These are phyloP conservation scores for Lycocorax pyrrhopterus DNA, from an alignment of 2,113 vertebrate species.

Conservation along the genomic window DNA sequence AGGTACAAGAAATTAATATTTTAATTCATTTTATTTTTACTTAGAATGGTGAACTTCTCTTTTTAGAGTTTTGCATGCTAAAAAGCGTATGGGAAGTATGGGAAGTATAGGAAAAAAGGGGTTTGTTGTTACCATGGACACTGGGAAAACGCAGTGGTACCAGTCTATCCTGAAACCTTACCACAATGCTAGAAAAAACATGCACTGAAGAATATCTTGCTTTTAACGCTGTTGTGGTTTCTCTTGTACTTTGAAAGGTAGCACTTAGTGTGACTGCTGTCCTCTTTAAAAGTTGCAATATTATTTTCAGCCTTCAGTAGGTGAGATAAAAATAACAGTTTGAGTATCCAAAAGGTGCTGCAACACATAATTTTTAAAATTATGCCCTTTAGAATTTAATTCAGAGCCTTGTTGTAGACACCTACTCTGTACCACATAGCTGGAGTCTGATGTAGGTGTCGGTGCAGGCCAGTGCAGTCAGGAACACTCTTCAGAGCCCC, in stretches of 20 bases:
- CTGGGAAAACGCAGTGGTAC: background rate
- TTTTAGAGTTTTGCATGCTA: background rate
- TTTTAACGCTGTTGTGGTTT: background rate
- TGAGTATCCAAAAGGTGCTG: background rate
- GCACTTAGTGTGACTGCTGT: background rate
- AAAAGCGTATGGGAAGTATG: background rate
- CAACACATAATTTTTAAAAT: background rate
- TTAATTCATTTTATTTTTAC: background rate
- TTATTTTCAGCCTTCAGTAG: background rate
- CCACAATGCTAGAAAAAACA: background rate
- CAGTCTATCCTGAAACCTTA: background rate
- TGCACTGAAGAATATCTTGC: background rate
- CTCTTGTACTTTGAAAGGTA: background rate
- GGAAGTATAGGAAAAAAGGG: background rate
- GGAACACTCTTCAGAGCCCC: accelerated
- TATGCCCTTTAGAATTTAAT: background rate
- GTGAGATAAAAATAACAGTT: background rate
- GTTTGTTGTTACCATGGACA: background rate
- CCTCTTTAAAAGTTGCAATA: background rate
- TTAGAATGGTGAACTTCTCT: background rate
- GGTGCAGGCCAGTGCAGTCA: background rate
- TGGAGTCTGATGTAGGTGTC: background rate
- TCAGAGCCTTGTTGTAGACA: background rate
- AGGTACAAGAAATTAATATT: background rate
- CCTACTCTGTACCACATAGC: background rate